Evolutionary conservation across 2,797 vertebrate species (phyloP), one percentile per base, ranked within the genome.

Genomic region (Melanotaenia parkinsoni): DNA sequence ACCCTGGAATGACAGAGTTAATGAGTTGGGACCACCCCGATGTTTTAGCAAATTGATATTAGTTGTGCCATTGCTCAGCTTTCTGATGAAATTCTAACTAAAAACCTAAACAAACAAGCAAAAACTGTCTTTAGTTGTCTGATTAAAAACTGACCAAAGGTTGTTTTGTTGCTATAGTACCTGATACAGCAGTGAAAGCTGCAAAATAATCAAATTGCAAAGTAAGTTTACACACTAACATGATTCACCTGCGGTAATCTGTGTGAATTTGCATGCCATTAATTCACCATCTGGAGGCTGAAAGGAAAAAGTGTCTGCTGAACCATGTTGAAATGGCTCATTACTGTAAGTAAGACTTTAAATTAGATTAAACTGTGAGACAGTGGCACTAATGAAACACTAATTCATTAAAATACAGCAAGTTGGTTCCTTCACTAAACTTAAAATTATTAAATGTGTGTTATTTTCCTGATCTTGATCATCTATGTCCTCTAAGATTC

Each of bases 1-100:
- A 88, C 56, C 43, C 28, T 77, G 79, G 76, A 89, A 84, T 86
- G 71, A 79, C 51, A 77, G 40, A 68, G 62, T 62, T 43, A 32
- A 35, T 63, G 32, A 60, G 45, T 40, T 50, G 4, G 60, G 87
- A 83, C 80, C 78, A 76, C 79, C 81, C 78, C 38, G 14, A 40
- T 40, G 13, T 40, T 58, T 22, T 38, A 67, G 32, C 13, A 14
- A 3, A 40, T 7, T 7, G 33, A 5, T 30, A 30, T 30, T 30
- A 30, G 28, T 30, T 30, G 28, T 30, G 47, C 7, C 60, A 47
- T 3, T 1, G 12, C 11, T 79, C 70, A 61, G 69, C 68, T 72
- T 64, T 59, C 8, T 22, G n/a, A 26, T 4, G 24, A 28, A 28
- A 14, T 26, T 12, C 22, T 26, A 5, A 4, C 16, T 43, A 43